Base-by-base conservation (phyloP, 2,797 vertebrate genomes). In the Coluber constrictor region DNA sequence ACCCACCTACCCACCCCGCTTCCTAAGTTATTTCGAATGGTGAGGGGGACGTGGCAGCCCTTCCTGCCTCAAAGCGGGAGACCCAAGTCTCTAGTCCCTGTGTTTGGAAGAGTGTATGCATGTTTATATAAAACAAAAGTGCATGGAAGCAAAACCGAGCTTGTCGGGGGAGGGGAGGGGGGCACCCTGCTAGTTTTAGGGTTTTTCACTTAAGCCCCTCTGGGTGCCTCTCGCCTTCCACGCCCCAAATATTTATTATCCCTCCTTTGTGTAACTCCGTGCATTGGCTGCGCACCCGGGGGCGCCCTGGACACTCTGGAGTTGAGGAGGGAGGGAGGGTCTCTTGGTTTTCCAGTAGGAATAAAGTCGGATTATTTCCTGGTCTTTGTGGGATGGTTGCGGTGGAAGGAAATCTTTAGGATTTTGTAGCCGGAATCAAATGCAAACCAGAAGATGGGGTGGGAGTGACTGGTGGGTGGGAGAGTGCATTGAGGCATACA, bases 161-260 rank as follows among this genome's bases (percentile, higher is more conserved):
- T 79, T 10, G 23, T 3, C 29, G 63, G 29, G 25, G 8, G 8
- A 1, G 60, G 10, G 25, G 23, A 1, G 60, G 11, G 61, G 61
- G 20, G 61, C 32, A 13, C 54, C 13, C 6, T 0, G 66, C 56
- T 91, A 88, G 66, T 43, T 86, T 27, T 18, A 55, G 27, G 8
- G 23, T 61, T 87, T 87, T 88, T 91, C 93, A 88, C 91, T 61
- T 32, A 25, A 32, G 83, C 56, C 29, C 18, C 63, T 88, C 27
- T 83, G 16, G 86, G 25, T n/a, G n/a, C 29, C 57, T 25, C 37
- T 20, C 6, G 2, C 16, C 11, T 15, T 9, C 63, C 37, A n/a
- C 8, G 16, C 32, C 88, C 83, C 61, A 16, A 29, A 10, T 94
- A 92, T 94, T 92, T 94, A 94, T 94, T 91, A 79, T 29, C n/a